Conservation (phyloP, 2,888 invertebrate species). For the Eupelmus urozonus region DNA sequence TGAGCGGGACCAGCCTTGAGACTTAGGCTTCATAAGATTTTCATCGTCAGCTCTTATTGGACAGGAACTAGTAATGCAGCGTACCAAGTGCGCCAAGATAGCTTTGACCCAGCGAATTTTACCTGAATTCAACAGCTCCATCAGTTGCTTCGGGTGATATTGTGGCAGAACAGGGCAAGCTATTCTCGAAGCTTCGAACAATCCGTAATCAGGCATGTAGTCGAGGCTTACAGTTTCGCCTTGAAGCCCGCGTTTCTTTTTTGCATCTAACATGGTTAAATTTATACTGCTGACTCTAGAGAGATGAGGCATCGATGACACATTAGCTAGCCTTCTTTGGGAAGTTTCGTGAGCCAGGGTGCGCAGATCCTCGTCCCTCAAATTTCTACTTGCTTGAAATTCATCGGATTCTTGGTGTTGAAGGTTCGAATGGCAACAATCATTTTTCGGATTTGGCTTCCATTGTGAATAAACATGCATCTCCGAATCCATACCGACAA, state of each 20-base stretch:
- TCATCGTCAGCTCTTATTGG: conserved; percentile 78
- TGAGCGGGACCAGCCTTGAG: conserved; percentile 90
- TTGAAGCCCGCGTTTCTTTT: conserved; percentile 81
- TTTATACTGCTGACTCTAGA: conserved; percentile 92
- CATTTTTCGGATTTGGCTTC: conserved; percentile 84
- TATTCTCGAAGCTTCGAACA: conserved; percentile 97
- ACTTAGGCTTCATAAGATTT: conserved; percentile 78
- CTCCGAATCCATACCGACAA: conserved; percentile 99
- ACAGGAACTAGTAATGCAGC: conserved; percentile 82
- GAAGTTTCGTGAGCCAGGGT: conserved; percentile 84
- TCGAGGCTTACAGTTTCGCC: conserved; percentile 79
- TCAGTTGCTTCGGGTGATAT: conserved; percentile 98
- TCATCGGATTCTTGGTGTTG: conserved; percentile 83
- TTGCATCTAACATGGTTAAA: conserved; percentile 87
- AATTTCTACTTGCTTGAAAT: conserved; percentile 84
- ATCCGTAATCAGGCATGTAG: conserved; percentile 94
- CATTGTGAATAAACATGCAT: conserved; percentile 99
- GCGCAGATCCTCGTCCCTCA: conserved; percentile 85
- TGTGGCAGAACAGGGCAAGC: conserved; percentile 99
- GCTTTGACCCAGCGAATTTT: conserved; percentile 99
- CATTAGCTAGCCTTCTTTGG: conserved; percentile 84
- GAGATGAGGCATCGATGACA: conserved; percentile 88
- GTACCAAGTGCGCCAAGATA: conserved; percentile 96
- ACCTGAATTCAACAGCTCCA: conserved; percentile 98
- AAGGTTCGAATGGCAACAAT: conserved; percentile 72